phyloP scores from a whole-genome alignment of 2,797 vertebrate genomes.

The Florisuga fusca region DNA sequence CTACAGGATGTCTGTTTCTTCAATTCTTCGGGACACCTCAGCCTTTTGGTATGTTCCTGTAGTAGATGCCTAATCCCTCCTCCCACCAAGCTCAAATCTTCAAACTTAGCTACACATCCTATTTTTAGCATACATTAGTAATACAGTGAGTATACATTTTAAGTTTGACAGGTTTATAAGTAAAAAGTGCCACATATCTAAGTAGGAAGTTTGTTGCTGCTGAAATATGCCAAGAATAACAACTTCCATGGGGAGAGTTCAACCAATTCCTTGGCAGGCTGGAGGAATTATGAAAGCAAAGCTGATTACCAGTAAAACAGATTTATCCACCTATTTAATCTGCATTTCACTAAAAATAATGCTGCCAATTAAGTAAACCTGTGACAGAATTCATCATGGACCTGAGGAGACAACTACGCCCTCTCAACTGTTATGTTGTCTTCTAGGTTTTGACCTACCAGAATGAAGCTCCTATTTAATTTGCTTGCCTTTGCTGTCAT shows the following conservation, averaged over 20 bases:
- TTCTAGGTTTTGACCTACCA: constrained; percentile 38
- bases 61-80: background rate
- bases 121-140: background rate
- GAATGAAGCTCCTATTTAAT: constrained; percentile 83
- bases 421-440: background rate
- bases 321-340: background rate
- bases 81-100: background rate
- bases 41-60: background rate
- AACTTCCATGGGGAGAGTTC: background rate
- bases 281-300: constrained; percentile 12
- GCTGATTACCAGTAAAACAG: background rate
- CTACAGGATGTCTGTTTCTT: background rate
- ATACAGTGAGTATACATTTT: background rate
- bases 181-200: background rate
- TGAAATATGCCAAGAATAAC: background rate
- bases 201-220: background rate
- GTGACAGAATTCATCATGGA: background rate
- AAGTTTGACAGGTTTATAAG: background rate
- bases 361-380: background rate
- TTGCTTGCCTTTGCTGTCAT: constrained; percentile 77
- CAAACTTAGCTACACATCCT: background rate
- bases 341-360: background rate
- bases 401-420: background rate
- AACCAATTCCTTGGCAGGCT: constrained; percentile 12
- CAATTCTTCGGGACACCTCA: background rate